Base-by-base conservation (phyloP, 2,113 vertebrate genomes). In the Trematomus loennbergii region DNA sequence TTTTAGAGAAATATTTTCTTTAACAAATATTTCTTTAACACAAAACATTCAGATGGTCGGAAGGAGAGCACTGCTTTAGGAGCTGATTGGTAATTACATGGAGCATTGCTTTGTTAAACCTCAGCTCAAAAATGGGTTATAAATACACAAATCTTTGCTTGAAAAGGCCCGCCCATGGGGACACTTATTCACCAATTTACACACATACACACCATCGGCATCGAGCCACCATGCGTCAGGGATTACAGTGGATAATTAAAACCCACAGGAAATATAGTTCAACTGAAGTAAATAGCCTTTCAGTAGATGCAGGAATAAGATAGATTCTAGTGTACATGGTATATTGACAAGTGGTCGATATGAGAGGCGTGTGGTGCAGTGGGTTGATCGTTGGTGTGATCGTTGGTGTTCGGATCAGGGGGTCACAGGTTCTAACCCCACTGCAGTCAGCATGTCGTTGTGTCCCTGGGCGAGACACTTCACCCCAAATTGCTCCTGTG, bases 301-400 rank as follows among this genome's bases (percentile, higher is more conserved):
- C 17, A 53, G 0, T 16, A 22, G 60, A 20, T 43, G 3, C 20
- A 29, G 20, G 62, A 75, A 17, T 49, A 18, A 72, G 13, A 33
- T 45, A 0, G 0, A 3, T 8, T 29, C 25, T 11, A 10, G 10
- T 45, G 5, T 52, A 2, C 46, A 20, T 25, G 54, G 49, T 13
- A 18, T 54, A 75, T 57, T 25, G 25, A 57, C 72, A 29, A 62
- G 8, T 49, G 49, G 64, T 69, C 43, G 50, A 36, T 17, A n/a
- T n/a, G n/a, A n/a, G n/a, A n/a, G n/a, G n/a, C n/a, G n/a, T n/a
- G n/a, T n/a, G n/a, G n/a, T n/a, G n/a, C n/a, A n/a, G n/a, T n/a
- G n/a, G n/a, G n/a, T n/a, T n/a, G n/a, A n/a, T n/a, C n/a, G n/a
- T n/a, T n/a, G n/a, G n/a, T n/a, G n/a, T n/a, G n/a, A n/a, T n/a